Base-by-base conservation (phyloP, 2,888 invertebrate genomes). In the Pollenia labialis region DNA sequence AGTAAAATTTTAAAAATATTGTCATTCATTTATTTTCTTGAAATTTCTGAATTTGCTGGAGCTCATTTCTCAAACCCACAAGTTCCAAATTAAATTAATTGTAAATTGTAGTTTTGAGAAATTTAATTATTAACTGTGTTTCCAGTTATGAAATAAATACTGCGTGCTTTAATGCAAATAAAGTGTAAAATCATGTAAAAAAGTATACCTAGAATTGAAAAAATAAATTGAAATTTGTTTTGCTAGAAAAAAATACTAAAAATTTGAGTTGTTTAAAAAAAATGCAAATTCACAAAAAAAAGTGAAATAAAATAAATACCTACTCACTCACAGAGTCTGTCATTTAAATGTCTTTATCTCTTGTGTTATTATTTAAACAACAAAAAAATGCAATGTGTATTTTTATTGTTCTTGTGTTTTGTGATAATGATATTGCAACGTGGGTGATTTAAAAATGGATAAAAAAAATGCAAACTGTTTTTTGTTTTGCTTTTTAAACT, bases 251-350 rank as follows among this genome's bases (percentile, higher is more conserved):
- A 32, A 32, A 32, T 32, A 6, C 32, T 10, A 18, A 56, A 56
- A 56, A 52, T 76, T 54, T 56, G 66, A 14, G n/a, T 77, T 77
- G 16, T 16, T 46, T 50, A 74, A 74, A 23, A 60, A 32, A 66
- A 66, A 48, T 40, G n/a, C 23, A 58, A n/a, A 44, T 58, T 60
- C n/a, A n/a, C n/a, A n/a, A n/a, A n/a, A n/a, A n/a, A 10, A 52
- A 76, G 54, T 77, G 23, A 56, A 23, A 23, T 1, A 2, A 23
- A 23, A 23, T 23, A 23, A 2, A 2, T 23, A 23, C 23, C 23
- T 23, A 23, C 23, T 23, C 23, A 23, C 23, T 44, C 32, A 44
- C 16, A 50, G 9, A 62, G 14, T 18, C 32, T 32, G 32, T 32
- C 50, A 52, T 60, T 18, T 42, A 42, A 58, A 50, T 40, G 64